phyloP scores from a whole-genome alignment of 2,888 invertebrate genomes.

The Synanthedon vespiformis region DNA sequence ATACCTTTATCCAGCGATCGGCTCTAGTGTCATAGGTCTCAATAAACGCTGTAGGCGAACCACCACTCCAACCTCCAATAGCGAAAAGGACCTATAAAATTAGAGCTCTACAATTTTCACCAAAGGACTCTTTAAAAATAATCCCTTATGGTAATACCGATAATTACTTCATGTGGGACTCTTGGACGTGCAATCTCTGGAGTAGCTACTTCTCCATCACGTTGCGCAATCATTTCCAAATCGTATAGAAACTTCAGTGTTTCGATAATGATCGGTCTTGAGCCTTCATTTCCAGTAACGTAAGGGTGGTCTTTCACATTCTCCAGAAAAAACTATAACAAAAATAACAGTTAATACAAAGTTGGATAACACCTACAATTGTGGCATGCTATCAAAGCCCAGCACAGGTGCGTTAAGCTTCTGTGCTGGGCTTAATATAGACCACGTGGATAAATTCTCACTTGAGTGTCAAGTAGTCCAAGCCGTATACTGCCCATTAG shows the following conservation, averaged over 20 bases:
- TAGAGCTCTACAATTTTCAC: not conserved
- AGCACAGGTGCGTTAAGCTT: not conserved
- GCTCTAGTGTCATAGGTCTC: conserved; percentile 92
- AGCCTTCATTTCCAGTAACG: conserved; percentile 84
- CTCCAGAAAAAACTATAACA: conserved; percentile 86
- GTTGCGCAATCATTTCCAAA: conserved; percentile 85
- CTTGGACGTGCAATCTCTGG: conserved; percentile 86
- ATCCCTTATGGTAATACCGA: too few relatives aligned
- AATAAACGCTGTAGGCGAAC: conserved; percentile 81
- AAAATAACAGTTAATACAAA: conserved; percentile 1
- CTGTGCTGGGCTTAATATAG: not conserved
- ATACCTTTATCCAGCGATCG: conserved; percentile 86
- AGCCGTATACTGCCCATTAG: conserved; percentile 85
- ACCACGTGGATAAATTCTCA: conserved; percentile 18
- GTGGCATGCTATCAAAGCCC: too few relatives aligned
- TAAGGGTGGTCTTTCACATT: conserved; percentile 90
- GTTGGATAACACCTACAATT: too few relatives aligned
- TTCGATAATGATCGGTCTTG: conserved; percentile 90
- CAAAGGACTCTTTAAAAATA: not conserved
- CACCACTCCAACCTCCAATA: conserved; percentile 71
- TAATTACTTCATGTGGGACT: conserved; percentile 80
- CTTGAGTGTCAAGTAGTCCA: conserved; percentile 84
- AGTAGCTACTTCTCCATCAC: conserved; percentile 85
- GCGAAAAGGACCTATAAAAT: conserved; percentile 77
- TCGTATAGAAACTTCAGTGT: conserved; percentile 93